phyloP scores from a whole-genome alignment of 2,888 invertebrate species.

The Drosophila bunnanda region DNA sequence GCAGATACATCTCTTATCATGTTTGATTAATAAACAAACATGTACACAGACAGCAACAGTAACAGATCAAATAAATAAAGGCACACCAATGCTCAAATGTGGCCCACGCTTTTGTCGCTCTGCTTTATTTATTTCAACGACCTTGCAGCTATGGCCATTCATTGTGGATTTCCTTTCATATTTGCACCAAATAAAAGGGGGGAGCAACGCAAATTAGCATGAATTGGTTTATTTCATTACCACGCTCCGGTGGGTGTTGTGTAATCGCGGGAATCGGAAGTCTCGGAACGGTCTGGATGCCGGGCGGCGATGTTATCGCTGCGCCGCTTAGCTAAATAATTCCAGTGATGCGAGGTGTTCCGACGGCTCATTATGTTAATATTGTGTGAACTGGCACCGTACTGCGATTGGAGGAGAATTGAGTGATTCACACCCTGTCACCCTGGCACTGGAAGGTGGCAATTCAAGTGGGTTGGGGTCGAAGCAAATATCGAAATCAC shows the following conservation, averaged over 20 bases:
- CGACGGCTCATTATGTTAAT: constrained; percentile 25
- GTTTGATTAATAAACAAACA: constrained; percentile 29
- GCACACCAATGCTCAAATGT: constrained; percentile 12
- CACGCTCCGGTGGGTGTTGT: constrained; percentile 46
- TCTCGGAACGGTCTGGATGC: constrained; percentile 38
- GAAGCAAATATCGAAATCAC: constrained; percentile 1
- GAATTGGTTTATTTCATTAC: constrained; percentile 55
- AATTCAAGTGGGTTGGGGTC: not conserved
- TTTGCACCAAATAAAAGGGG: constrained; percentile 45
- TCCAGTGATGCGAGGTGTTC: constrained; percentile 15
- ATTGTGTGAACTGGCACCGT: constrained; percentile 23
- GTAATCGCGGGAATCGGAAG: constrained; percentile 66
- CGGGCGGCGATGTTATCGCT: constrained; percentile 38
- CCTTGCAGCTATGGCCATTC: constrained; percentile 54
- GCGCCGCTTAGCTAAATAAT: constrained; percentile 19
- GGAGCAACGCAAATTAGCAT: constrained; percentile 52
- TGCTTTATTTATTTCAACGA: constrained; percentile 55
- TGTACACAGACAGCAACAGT: constrained; percentile 19
- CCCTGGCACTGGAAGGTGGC: not conserved
- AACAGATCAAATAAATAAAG: constrained; percentile 24
- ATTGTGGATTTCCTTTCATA: constrained; percentile 60
- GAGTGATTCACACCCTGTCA: constrained; percentile 29
- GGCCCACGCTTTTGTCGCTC: constrained; percentile 9
- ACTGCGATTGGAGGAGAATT: constrained; percentile 18
- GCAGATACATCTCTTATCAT: not conserved